Percentiles rank a stretch among this genome's conserved stretches.
These are phyloP conservation scores for Dysmachus trigonus DNA, from an alignment of 2,888 invertebrate genomes.

Conservation along the genomic window DNA sequence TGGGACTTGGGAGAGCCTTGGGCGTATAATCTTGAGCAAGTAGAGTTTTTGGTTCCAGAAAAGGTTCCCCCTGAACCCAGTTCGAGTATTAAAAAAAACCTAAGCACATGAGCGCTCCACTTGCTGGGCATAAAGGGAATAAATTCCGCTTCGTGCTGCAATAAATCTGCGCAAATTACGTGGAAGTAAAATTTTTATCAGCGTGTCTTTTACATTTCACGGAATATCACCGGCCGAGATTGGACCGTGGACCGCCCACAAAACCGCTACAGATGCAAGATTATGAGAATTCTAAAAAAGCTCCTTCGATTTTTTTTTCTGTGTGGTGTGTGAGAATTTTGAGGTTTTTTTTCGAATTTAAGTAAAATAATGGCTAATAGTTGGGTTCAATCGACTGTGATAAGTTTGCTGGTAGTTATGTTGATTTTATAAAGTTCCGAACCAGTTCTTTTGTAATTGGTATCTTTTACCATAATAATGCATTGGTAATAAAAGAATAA, in stretches of 20 bases:
- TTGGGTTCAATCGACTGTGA: background rate
- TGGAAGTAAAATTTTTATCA: constrained; percentile 19
- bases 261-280: too few species aligned
- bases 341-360: too few species aligned
- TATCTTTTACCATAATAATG: background rate
- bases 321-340: too few species aligned
- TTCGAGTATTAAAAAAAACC: background rate
- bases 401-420: background rate
- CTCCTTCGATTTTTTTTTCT: too few species aligned
- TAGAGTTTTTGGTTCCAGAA: background rate
- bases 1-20: background rate
- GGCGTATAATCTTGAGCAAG: background rate
- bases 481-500: too few species aligned
- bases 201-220: constrained; percentile 13
- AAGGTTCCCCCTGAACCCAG: background rate
- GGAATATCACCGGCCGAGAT: background rate
- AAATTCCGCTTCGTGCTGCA: background rate
- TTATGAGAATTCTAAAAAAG: too few species aligned
- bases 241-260: too few species aligned
- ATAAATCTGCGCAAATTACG: constrained; percentile 15
- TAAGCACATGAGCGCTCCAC: background rate
- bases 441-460: background rate
- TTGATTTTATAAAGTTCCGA: background rate
- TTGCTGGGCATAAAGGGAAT: background rate
- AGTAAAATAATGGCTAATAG: background rate